A percentile compares a stretch with the other conserved stretches of the same genome.
Evolutionary conservation across 92 coral and sea anemone species (phyloP).

Genomic region (Paragorgia papillata): DNA sequence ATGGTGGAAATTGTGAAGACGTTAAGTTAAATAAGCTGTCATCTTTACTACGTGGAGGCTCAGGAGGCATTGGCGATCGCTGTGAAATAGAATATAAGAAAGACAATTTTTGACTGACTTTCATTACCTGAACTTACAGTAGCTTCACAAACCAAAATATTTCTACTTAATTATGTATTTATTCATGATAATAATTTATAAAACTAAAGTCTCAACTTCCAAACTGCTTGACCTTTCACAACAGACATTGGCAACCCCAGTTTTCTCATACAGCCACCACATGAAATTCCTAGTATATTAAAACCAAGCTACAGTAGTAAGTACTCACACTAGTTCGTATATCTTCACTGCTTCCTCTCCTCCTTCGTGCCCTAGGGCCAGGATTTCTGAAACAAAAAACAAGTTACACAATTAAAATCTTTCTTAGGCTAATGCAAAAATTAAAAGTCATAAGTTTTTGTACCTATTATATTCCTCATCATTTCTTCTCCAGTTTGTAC

Average conservation of each 20-base stretch:
- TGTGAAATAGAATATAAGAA: conserved; percentile 18
- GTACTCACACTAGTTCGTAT: conserved; percentile 80
- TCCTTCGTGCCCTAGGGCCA: conserved; percentile 66
- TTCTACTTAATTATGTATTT: too few relatives aligned
- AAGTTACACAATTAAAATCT: background rate
- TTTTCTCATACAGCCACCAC: too few relatives aligned
- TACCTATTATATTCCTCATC: conserved; percentile 53
- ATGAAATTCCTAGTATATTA: too few relatives aligned
- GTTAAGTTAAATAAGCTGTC: conserved; percentile 87
- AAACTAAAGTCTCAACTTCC: too few relatives aligned
- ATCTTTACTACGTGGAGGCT: conserved; percentile 96
- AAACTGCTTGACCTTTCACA: too few relatives aligned
- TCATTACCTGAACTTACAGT: too few relatives aligned
- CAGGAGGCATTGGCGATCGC: conserved; percentile 79
- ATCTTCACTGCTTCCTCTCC: conserved; percentile 99
- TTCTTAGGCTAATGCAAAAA: conserved; percentile 6
- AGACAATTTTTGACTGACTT: too few relatives aligned
- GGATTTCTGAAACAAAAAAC: conserved; percentile 14
- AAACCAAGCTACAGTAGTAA: too few relatives aligned
- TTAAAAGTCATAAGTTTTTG: conserved; percentile 1
- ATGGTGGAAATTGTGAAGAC: conserved; percentile 91
- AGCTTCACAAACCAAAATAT: too few relatives aligned
- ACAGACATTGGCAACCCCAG: too few relatives aligned
- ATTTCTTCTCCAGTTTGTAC: conserved; percentile 55
- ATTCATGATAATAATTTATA: too few relatives aligned